Base-by-base conservation (phyloP, 2,113 vertebrate genomes). In the Salvelinus namaycush region DNA sequence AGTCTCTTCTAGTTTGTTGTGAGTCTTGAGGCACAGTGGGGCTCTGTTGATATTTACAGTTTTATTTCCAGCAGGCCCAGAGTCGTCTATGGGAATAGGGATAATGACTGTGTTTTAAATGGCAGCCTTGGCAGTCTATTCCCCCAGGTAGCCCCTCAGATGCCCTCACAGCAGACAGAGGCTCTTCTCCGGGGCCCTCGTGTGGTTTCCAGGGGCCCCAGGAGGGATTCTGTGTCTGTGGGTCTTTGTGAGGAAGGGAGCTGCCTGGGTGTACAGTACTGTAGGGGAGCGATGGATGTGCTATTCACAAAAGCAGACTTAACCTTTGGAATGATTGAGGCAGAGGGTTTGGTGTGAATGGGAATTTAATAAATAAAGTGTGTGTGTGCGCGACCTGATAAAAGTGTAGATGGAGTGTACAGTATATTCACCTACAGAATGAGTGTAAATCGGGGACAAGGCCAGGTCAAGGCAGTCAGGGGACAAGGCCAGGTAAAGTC, bases 21-120 rank as follows among this genome's bases (percentile, higher is more conserved):
- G 69, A 14, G 68, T 11, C 22, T 6, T 11, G 44, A 49, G 54
- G 31, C 0, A 5, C 39, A 6, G 51, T 18, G 31, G 79, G 27
- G 65, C 67, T 64, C 22, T 31, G 76, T 57, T 90, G 86, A 68
- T 86, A 90, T 91, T 89, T 86, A 74, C 72, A 27, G 24, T 89
- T 88, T 76, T 89, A 87, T 91, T 92, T 89, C 81, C 70, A 64
- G 64, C 60, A 77, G 81, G 65, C 80, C 87, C 75, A 74, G 81
- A 84, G 78, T 84, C 74, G 78, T 64, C 9, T 66, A 27, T 62
- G 49, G 76, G 83, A 80, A 81, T 66, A 64, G 4, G 72, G 84
- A 84, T 89, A 90, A 91, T 82, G 89, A 86, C 86, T 84, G 79
- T 60, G 87, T 87, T 72, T 54, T 87, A 92, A 93, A 92, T 89